Evolutionary conservation across 2,888 invertebrate species (phyloP), one percentile per base, ranked within the genome.

Genomic region (Folsomia manolachei): DNA sequence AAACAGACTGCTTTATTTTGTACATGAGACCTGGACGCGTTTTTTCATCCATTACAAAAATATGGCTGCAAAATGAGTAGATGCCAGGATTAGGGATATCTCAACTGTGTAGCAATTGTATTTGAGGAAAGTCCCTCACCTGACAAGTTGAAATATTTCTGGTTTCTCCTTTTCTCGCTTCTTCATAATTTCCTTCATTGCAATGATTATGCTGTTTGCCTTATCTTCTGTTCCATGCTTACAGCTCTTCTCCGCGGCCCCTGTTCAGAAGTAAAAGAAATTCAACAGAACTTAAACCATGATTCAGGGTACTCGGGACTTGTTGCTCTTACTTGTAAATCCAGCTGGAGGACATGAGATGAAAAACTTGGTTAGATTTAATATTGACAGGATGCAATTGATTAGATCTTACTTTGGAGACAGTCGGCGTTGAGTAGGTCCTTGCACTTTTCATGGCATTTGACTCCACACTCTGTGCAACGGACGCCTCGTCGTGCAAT

Each of bases 371-470:
- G 14, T 39, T 39, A 39, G 39, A 14, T 39, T 39, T 14, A 39
- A 39, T 9, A 39, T 39, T 39, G 39, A 39, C 56, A 11, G 11
- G 53, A 24, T 53, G n/a, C n/a, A 39, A 39, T 39, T 39, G 39
- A 39, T 67, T 14, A 14, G 53, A 24, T 53, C 95, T 92, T 87
- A 97, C 98, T 91, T 88, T 99, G 99, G 79, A 99, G 86, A 84
- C 99, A 99, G 86, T 99, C 99, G 63, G 99, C 99, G 86, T 98
- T 99, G 82, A 99, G 90, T 77, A 99, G 89, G 85, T 99, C 99
- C 86, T 98, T 97, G 88, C 99, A 99, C 86, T 99, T 99, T 85
- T 99, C 99, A 87, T 99, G 99, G 83, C 98, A 99, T 85, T 99
- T 99, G 82, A 99, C 99, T 9, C 97, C 97, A 85, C 99, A 99